Evolutionary conservation across 2,888 invertebrate species (phyloP).

Genomic region (Rotaria macrura): DNA sequence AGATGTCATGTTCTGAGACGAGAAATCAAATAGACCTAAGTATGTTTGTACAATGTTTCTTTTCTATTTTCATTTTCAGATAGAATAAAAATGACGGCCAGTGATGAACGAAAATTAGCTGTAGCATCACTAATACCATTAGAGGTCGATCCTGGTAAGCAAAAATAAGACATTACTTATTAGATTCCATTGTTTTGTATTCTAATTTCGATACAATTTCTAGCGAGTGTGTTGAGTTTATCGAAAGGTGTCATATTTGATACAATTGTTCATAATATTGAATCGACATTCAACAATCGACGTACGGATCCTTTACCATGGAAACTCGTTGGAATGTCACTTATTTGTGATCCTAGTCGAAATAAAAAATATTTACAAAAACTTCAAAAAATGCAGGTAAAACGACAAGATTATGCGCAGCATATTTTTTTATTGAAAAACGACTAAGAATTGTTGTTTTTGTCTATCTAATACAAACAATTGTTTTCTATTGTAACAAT

Average conservation of each 20-base stretch:
- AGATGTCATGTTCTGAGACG: too few species aligned
- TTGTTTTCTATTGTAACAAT: too few species aligned
- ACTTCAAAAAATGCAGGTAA: conserved; percentile 12
- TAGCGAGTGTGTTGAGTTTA: background rate
- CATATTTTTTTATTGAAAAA: too few species aligned
- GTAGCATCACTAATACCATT: background rate
- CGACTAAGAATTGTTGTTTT: too few species aligned
- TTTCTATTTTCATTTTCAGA: background rate
- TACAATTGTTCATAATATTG: background rate
- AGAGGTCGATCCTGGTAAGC: background rate
- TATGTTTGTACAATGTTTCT: background rate
- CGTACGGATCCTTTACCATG: background rate
- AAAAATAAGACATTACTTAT: too few species aligned
- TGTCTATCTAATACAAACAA: too few species aligned
- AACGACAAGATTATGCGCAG: too few species aligned
- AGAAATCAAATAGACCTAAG: too few species aligned
- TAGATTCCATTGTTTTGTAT: background rate
- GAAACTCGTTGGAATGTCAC: background rate
- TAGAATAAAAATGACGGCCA: background rate
- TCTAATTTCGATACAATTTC: background rate
- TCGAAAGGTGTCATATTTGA: background rate
- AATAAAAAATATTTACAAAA: background rate
- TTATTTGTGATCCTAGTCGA: background rate
- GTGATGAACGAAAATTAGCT: background rate
- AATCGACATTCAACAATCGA: background rate